Conservation (phyloP, 2,888 invertebrate species). For the Leucophenga montana region DNA sequence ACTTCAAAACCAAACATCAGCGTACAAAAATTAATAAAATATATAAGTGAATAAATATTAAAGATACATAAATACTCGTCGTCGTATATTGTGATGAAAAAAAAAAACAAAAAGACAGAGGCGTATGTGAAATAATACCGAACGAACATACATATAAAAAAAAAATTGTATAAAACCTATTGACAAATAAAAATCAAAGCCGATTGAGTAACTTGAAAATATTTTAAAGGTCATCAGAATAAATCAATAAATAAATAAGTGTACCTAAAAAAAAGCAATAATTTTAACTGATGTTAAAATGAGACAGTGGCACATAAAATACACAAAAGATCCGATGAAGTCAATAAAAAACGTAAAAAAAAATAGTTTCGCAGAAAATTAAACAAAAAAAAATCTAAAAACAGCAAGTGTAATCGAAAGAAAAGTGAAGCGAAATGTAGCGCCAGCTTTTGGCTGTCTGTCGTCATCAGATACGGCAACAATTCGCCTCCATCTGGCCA, state of each 20-base stretch:
- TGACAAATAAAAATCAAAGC: slow-evolving; percentile 22
- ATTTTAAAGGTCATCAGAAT: slow-evolving; percentile 38
- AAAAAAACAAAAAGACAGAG: slow-evolving; percentile 27
- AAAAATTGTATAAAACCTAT: slow-evolving; percentile 15
- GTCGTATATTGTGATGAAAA: slow-evolving; percentile 13
- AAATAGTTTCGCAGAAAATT: background rate
- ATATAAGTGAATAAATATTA: background rate
- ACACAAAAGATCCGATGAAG: slow-evolving; percentile 28
- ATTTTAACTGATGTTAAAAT: background rate
- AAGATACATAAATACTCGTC: background rate
- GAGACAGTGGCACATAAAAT: slow-evolving; percentile 31
- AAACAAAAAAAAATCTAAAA: background rate
- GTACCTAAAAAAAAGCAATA: background rate
- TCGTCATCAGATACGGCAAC: background rate
- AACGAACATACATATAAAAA: slow-evolving; percentile 20
- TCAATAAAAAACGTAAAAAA: background rate
- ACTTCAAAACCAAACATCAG: slow-evolving; percentile 42
- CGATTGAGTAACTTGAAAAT: slow-evolving; percentile 60
- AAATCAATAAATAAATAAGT: slow-evolving; percentile 31
- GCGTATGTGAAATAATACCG: slow-evolving; percentile 15
- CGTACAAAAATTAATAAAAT: slow-evolving; percentile 19
- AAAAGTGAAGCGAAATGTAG: background rate
- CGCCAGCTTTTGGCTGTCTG: background rate
- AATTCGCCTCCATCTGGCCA: slow-evolving; percentile 5
- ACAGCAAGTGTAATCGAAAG: background rate